Base-by-base conservation (phyloP, 2,888 invertebrate species). In the Drosophila cyrtoloma region DNA sequence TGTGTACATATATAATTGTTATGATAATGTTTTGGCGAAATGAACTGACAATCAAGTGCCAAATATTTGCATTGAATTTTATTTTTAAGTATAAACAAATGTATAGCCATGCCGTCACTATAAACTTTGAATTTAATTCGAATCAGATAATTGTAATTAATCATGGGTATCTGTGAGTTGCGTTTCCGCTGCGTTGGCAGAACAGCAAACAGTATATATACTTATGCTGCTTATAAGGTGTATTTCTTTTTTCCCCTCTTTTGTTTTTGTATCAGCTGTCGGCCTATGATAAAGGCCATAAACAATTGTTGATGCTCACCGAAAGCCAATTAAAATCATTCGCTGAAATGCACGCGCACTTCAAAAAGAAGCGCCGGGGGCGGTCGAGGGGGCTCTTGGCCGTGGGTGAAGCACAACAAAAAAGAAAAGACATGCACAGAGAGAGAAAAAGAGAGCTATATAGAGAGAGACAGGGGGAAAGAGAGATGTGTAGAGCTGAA, bases 291-390 rank as follows among this genome's bases (percentile, higher is more conserved):
- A 60, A 73, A 69, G 76, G 67, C 60, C 70, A 81, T 85, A 83
- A 85, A 87, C 86, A 75, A 87, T 83, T 79, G 84, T 72, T 79
- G 70, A 79, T 79, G 77, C 69, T 75, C 71, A 66, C 80, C 44
- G 69, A 77, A 81, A 86, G 84, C 77, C 79, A 89, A 87, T 89
- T 87, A 89, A 89, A 87, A 79, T 89, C 75, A 64, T 89, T 77
- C 77, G 85, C 80, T 69, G 74, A 87, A 82, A 86, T 80, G 87
- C 82, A 76, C 81, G 81, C 71, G 61, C 76, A 76, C 87, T 81
- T 83, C 64, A 77, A 77, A 81, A 68, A 53, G 65, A 63, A 62
- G 65, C 60, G 51, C 33, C 47, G 39, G 58, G 28, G 62, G 67
- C 50, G 67, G 63, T 5, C 50, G 52, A 19, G 35, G 57, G 50